phyloP scores from a whole-genome alignment of 1,140 invertebrate species.

The Papilio glaucus region DNA sequence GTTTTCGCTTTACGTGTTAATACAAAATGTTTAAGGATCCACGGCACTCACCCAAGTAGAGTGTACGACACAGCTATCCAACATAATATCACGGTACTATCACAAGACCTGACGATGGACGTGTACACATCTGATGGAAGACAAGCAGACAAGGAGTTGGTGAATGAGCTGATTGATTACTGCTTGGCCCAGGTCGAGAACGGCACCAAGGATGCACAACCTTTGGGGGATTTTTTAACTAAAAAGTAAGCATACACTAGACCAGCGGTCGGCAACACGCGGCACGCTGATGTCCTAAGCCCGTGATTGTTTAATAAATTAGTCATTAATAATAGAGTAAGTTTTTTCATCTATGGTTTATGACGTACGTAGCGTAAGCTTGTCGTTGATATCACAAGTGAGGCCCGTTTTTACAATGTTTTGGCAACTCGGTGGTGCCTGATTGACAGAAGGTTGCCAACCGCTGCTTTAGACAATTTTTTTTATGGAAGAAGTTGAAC shows the following conservation, averaged over 20 bases:
- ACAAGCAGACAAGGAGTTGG: conserved; percentile 34
- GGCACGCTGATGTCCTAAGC: no score
- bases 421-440: no score
- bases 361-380: no score
- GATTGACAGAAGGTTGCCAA: no score
- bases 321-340: no score
- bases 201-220: conserved; percentile 41
- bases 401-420: no score
- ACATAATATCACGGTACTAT: conserved; percentile 52
- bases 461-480: no score
- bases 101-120: conserved; percentile 51
- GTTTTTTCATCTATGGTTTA: no score
- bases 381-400: no score
- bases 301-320: no score
- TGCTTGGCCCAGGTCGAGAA: conserved; percentile 44
- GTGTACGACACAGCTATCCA: conserved; percentile 54
- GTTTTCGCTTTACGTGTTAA: conserved; percentile 3
- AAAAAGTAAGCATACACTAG: conserved; percentile 57
- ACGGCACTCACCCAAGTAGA: conserved; percentile 54
- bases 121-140: conserved; percentile 56
- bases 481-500: no score
- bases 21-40: conserved; percentile 54
- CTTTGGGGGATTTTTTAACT: conserved; percentile 55
- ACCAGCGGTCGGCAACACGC: no score
- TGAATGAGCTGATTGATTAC: conserved; percentile 52